Conservation (phyloP, 2,797 vertebrate species). For the Luscinia luscinia region DNA sequence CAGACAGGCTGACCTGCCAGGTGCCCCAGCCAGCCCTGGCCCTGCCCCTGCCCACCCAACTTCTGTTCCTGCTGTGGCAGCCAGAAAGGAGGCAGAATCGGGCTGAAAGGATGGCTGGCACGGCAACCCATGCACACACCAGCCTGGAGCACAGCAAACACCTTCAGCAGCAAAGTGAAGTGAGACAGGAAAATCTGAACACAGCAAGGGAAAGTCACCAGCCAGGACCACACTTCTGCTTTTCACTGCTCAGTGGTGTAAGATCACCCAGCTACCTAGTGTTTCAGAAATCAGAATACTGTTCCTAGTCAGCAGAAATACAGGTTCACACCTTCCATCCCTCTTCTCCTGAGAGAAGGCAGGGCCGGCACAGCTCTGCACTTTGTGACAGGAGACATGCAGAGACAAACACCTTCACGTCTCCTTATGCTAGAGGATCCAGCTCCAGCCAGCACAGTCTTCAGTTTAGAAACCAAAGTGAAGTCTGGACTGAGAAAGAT, state of each 20-base stretch:
- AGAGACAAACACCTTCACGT: not conserved
- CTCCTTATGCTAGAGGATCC: not conserved
- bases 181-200: not conserved
- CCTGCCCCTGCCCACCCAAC: not conserved
- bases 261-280: rapidly evolving
- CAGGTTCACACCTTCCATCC: not conserved
- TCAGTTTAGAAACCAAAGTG: not conserved
- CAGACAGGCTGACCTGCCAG: not conserved
- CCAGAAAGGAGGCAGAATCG: not conserved
- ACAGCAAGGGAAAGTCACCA: not conserved
- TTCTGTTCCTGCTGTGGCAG: not conserved
- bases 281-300: not conserved
- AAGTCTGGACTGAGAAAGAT: not conserved
- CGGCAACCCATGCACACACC: rapidly evolving
- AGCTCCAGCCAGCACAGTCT: not conserved
- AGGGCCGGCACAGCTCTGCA: not conserved
- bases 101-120: not conserved
- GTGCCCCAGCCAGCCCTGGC: rapidly evolving
- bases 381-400: not conserved
- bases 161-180: not conserved
- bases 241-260: not conserved
- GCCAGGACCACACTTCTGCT: not conserved
- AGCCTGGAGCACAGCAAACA: not conserved
- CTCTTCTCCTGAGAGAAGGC: not conserved
- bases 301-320: not conserved